Base-by-base conservation (phyloP, 2,888 invertebrate species). In the Strigamia maritima region DNA sequence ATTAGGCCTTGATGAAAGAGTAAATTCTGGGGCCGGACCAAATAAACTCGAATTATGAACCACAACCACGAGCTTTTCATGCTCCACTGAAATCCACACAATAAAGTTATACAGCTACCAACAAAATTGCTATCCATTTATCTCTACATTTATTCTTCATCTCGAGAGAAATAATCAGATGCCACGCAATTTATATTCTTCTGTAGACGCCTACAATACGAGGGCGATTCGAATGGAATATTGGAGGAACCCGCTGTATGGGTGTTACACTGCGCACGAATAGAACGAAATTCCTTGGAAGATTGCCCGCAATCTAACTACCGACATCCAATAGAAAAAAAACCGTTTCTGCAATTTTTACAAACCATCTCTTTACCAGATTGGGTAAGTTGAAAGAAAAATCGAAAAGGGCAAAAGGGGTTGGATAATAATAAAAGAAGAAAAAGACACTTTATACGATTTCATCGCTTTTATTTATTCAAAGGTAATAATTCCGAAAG, bases 241-340 rank as follows among this genome's bases (percentile, higher is more conserved):
- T 12, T 76, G 19, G 76, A 76, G 22, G 76, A 38, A 35, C 76
- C 28, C 14, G 76, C 76, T 7, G 22, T 35, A 3, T 28, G 76
- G 76, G 76, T 76, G 22, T 22, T 76, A 22, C 38, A 28, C 4
- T 76, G 76, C 31, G 12, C 19, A 1, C 14, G 31, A 16, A 22
- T 19, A 75, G 26, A 28, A 75, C 75, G 76, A 76, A 28, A 35
- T 16, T 35, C 31, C 19, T 49, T 49, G 6, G 49, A 35, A 16
- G 76, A 24, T 31, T 76, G 76, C 31, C 76, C 31, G 16, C 76
- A 76, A 22, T 76, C 76, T 7, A 76, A 38, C 22, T 76, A 76
- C 76, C 24, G 38, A 22, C n/a, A 31, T n/a, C 76, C 76, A 22
- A 22, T 76, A 14, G 76, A 76, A 14, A 76, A 10, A 16, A 28